A percentile compares a stretch with the other conserved stretches of the same genome.
phyloP scores from a whole-genome alignment of 2,888 invertebrate genomes.

The Caenorhabditis sp. region DNA sequence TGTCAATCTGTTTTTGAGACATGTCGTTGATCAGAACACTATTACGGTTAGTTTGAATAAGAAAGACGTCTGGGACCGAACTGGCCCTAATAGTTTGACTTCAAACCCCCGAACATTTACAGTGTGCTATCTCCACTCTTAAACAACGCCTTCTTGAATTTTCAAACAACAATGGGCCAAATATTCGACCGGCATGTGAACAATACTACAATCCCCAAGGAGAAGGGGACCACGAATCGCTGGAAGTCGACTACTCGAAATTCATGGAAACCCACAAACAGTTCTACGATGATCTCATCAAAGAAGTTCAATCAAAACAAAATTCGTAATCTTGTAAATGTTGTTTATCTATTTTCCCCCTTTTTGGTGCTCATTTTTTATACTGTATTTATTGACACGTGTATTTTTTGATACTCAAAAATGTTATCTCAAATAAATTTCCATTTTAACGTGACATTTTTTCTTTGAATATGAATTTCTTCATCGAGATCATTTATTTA shows the following conservation, averaged over 20 bases:
- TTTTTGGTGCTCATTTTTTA: not conserved
- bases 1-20: conserved; percentile 25
- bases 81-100: no score
- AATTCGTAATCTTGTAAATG: not conserved
- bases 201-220: not conserved
- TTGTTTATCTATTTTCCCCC: conserved; percentile 1
- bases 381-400: not conserved
- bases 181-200: not conserved
- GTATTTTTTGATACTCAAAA: not conserved
- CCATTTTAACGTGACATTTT: no score
- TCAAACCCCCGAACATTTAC: not conserved
- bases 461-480: no score
- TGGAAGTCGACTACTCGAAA: conserved; percentile 11
- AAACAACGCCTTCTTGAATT: conserved; percentile 14
- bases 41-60: conserved; percentile 14
- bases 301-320: conserved; percentile 3
- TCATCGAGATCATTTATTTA: no score
- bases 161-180: conserved; percentile 18
- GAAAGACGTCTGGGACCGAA: not conserved
- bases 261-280: conserved; percentile 25
- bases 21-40: conserved; percentile 18
- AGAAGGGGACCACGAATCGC: conserved; percentile 1
- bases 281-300: conserved; percentile 21
- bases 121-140: conserved; percentile 11
- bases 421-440: not conserved